A percentile compares a stretch with the other conserved stretches of the same genome.
Conservation (phyloP, 2,113 vertebrate species). For the Xenopus borealis region DNA sequence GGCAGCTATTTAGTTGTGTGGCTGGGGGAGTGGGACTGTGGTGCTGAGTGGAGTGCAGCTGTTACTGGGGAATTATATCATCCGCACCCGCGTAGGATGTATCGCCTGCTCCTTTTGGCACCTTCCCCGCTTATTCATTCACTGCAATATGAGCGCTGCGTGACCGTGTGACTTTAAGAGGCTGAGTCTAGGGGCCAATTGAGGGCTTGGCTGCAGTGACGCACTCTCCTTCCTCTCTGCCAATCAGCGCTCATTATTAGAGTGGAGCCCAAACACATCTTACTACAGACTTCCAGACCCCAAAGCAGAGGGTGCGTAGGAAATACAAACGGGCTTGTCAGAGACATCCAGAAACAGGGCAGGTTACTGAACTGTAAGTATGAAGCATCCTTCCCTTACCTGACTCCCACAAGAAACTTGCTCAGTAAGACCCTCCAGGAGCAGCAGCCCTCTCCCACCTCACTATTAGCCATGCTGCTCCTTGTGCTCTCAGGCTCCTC, state of each 20-base stretch:
- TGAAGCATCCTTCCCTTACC: background rate
- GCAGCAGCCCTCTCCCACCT: background rate
- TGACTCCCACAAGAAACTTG: background rate
- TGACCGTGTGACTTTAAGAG: conserved; percentile 22
- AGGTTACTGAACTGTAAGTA: conserved; percentile 30
- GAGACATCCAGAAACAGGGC: conserved; percentile 3
- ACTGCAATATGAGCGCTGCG: background rate
- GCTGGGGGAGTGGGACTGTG: too few species aligned
- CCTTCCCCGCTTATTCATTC: conserved; percentile 27
- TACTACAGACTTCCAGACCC: conserved; percentile 33
- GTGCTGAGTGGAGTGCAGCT: too few species aligned
- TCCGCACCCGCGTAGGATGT: too few species aligned
- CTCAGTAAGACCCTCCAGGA: background rate
- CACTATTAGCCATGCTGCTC: background rate
- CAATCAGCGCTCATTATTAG: conserved; percentile 34
- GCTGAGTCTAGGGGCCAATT: conserved; percentile 52
- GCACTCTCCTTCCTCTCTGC: conserved; percentile 52
- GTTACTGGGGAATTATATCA: too few species aligned
- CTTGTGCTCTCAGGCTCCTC: background rate
- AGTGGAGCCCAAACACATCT: conserved; percentile 52
- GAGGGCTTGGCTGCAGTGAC: conserved; percentile 60
- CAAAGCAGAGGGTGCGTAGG: conserved; percentile 10
- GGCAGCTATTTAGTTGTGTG: too few species aligned
- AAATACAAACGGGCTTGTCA: conserved; percentile 2
- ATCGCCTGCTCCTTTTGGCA: too few species aligned